Evolutionary conservation across 2,888 invertebrate species (phyloP).

Genomic region (Ariolimax columbianus): DNA sequence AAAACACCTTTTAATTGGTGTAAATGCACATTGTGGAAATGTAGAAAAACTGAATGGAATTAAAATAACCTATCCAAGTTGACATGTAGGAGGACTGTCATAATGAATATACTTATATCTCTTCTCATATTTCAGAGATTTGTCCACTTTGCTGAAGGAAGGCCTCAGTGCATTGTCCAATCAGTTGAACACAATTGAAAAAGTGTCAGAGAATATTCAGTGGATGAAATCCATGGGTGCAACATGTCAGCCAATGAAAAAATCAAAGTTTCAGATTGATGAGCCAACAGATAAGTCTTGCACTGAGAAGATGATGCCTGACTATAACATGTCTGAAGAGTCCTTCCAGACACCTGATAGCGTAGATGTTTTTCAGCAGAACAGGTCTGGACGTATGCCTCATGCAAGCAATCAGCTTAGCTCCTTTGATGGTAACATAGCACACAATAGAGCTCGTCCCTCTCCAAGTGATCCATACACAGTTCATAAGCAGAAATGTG

Average conservation of each 20-base stretch:
- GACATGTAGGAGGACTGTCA: too few relatives aligned
- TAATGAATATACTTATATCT: background rate
- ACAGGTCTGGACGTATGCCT: background rate
- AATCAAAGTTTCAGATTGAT: background rate
- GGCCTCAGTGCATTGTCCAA: conserved; percentile 2
- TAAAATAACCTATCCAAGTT: too few relatives aligned
- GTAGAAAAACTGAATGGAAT: too few relatives aligned
- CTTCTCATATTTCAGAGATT: conserved; percentile 11
- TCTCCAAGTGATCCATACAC: background rate
- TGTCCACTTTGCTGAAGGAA: conserved; percentile 13
- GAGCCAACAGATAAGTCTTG: background rate
- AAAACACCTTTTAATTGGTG: too few relatives aligned
- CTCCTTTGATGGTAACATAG: background rate
- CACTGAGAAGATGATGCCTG: background rate
- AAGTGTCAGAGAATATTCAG: conserved; percentile 14
- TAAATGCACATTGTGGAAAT: too few relatives aligned
- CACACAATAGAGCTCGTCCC: background rate
- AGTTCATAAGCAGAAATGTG: background rate
- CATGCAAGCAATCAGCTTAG: too few relatives aligned
- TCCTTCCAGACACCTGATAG: background rate
- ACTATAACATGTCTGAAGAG: background rate
- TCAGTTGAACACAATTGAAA: conserved; percentile 17
- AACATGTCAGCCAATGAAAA: background rate
- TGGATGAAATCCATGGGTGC: background rate
- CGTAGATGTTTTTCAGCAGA: too few relatives aligned